These are phyloP conservation scores for Phalacrocorax carbo DNA, from an alignment of 2,113 vertebrate genomes.

Conservation along the genomic window DNA sequence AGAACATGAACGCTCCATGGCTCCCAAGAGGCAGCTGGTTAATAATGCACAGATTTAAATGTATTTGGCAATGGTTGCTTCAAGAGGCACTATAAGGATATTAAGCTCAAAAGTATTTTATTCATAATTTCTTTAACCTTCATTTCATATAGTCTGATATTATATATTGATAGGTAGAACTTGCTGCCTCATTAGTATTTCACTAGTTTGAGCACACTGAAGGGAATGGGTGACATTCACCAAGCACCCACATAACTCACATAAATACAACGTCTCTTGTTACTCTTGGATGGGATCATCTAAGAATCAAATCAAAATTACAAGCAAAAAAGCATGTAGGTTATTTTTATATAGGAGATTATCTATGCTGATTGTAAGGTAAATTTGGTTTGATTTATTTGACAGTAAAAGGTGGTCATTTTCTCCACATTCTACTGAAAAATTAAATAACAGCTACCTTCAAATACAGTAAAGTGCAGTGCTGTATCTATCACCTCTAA, in stretches of 20 bases:
- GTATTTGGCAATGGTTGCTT: neutral
- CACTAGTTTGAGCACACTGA: neutral
- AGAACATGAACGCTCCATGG: neutral
- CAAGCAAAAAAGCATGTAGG: neutral
- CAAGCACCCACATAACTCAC: neutral
- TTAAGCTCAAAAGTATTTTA: constrained; percentile 23
- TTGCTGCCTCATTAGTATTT: constrained; percentile 53
- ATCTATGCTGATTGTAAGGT: neutral
- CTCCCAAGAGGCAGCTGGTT: constrained; percentile 8
- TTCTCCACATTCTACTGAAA: neutral
- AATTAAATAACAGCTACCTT: neutral
- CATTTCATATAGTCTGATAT: neutral
- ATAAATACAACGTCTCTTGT: neutral
- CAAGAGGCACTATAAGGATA: neutral
- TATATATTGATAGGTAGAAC: neutral
- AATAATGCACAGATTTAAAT: constrained; percentile 28
- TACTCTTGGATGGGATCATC: neutral
- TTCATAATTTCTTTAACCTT: constrained; percentile 30
- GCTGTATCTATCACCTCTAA: neutral
- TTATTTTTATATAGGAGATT: neutral
- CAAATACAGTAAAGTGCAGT: neutral
- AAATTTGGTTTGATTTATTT: neutral
- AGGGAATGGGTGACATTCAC: constrained; percentile 1
- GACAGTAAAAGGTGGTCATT: neutral
- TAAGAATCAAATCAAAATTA: neutral